Base-by-base conservation (phyloP, 2,888 invertebrate species). In the Acanthosepion pharaonis region DNA sequence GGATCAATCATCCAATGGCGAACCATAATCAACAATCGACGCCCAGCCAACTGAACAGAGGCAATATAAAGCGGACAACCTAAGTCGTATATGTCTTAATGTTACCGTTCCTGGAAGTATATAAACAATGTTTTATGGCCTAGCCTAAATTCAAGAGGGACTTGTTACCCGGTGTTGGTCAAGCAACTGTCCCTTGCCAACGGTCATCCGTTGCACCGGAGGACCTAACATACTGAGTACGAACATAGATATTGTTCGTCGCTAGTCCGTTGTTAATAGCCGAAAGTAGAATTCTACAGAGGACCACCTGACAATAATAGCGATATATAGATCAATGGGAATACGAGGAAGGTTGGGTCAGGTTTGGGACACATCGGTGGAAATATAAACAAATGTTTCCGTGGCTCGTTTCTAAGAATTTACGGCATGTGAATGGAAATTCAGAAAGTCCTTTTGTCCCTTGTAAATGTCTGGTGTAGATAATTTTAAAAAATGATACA, bases 161-260 rank as follows among this genome's bases (percentile, higher is more conserved):
- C 78, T 78, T 78, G 78, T 78, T 78, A 78, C 78, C 78, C 78
- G 18, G 78, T 78, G 78, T 78, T 78, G 78, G 78, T 78, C 78
- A 78, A 33, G 78, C 78, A 78, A 78, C 11, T 78, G 78, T 78
- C 78, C 78, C 78, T 78, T n/a, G n/a, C 78, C n/a, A 78, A 78
- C 78, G 9, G n/a, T 78, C 78, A 33, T 78, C 78, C 15, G n/a
- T 78, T 5, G 78, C 78, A 33, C n/a, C n/a, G 78, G 78, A 78
- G n/a, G n/a, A 78, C n/a, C 78, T 11, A 78, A 78, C 78, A 23
- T 59, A 59, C 59, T 59, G 59, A 59, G 23, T 33, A 15, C 15
- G n/a, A 5, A n/a, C n/a, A 78, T n/a, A 15, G 15, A 78, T n/a
- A 78, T 78, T 33, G n/a, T 78, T n/a, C 78, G 78, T 78, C 78